Percentiles rank a stretch among this genome's conserved stretches.
phyloP scores from a whole-genome alignment of 2,113 vertebrate genomes.

The Pseudonaja textilis region DNA sequence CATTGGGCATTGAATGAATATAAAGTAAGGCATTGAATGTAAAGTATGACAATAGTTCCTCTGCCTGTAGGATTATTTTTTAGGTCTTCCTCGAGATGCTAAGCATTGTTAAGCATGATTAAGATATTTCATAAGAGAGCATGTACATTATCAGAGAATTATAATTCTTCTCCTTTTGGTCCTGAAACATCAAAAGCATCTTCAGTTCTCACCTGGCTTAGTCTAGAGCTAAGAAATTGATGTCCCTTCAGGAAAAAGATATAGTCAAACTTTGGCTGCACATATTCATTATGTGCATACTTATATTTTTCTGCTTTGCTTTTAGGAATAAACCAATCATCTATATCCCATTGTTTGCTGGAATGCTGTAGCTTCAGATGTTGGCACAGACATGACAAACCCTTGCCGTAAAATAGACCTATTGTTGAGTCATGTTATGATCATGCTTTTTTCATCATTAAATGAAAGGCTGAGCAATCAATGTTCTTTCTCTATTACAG shows the following conservation, averaged over 20 bases:
- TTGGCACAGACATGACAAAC: not conserved
- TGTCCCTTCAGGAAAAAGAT: not conserved
- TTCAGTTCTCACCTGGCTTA: not conserved
- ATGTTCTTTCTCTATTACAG: not conserved
- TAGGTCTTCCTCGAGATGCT: not conserved
- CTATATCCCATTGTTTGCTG: not conserved
- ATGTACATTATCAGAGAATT: not conserved
- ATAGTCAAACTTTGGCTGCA: not conserved
- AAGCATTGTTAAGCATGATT: not conserved
- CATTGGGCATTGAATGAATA: not conserved
- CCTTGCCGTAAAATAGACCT: not conserved
- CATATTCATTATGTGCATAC: not conserved
- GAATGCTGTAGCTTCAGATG: not conserved
- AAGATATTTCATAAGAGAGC: not conserved
- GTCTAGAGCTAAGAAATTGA: not conserved
- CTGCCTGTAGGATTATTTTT: not conserved
- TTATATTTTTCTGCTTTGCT: not conserved
- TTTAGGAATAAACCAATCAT: not conserved
- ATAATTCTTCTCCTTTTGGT: not conserved
- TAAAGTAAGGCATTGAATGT: not conserved
- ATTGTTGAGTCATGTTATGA: not conserved
- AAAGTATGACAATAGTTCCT: not conserved
- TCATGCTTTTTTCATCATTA: not conserved
- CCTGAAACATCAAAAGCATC: not conserved
- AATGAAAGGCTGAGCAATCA: not conserved